These are phyloP conservation scores for Lontra canadensis DNA, from an alignment of 2,113 vertebrate species.

Conservation along the genomic window DNA sequence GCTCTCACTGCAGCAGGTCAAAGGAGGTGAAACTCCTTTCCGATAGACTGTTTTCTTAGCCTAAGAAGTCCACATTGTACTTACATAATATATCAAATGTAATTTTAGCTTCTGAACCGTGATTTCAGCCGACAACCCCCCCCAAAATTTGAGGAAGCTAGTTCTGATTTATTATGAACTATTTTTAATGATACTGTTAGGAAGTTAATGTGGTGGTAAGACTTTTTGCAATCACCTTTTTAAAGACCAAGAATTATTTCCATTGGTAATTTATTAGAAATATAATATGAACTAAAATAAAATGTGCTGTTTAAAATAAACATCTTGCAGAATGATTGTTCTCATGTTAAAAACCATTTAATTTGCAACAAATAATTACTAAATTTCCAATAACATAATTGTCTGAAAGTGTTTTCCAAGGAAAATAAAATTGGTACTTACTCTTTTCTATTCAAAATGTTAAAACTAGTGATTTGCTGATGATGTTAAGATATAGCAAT, in stretches of 20 bases:
- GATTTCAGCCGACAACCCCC: neutral
- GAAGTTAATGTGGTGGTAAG: neutral
- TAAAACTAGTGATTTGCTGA: neutral
- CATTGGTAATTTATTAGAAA: neutral
- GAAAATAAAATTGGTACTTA: neutral
- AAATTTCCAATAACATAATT: neutral
- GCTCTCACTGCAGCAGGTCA: conserved; percentile 14
- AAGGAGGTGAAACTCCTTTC: conserved; percentile 46
- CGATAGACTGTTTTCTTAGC: neutral
- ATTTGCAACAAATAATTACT: conserved; percentile 39
- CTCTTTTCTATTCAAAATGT: neutral
- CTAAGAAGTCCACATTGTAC: neutral
- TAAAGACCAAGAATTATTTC: neutral
- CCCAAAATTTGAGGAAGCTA: neutral
- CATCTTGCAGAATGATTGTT: conserved; percentile 12
- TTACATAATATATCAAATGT: neutral
- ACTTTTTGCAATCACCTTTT: neutral
- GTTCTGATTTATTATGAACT: neutral
- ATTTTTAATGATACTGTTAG: neutral
- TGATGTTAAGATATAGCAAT: neutral
- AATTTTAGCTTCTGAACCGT: neutral
- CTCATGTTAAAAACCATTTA: conserved; percentile 52
- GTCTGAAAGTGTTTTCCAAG: neutral
- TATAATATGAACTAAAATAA: conserved; percentile 37
- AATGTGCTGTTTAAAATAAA: neutral